Evolutionary conservation across 2,113 vertebrate genomes (phyloP).

Genomic region (Phylloscopus trochilus): DNA sequence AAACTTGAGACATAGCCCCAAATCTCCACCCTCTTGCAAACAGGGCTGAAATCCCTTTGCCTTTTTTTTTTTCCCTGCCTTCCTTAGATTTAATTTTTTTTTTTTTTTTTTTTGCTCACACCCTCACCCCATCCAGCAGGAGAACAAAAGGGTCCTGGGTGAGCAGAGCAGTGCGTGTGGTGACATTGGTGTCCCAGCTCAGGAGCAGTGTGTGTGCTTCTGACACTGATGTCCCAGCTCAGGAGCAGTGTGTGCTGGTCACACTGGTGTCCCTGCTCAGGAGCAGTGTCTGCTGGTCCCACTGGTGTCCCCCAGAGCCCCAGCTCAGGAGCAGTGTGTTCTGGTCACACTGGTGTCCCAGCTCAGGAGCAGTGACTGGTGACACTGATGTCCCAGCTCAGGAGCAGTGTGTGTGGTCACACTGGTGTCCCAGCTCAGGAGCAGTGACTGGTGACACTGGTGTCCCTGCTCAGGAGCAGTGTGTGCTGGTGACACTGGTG

Average conservation of each 20-base stretch:
- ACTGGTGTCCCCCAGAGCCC: too few species aligned
- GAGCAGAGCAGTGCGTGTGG: too few species aligned
- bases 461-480: too few species aligned
- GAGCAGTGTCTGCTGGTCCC: background rate
- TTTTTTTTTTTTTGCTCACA: background rate
- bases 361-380: too few species aligned
- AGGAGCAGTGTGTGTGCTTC: background rate
- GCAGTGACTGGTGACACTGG: too few species aligned
- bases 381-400: too few species aligned
- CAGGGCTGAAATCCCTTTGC: background rate
- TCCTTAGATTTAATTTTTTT: background rate
- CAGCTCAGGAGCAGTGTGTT: too few species aligned
- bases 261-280: too few species aligned
- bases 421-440: too few species aligned
- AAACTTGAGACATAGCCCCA: background rate
- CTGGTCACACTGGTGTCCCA: too few species aligned
- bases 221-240: background rate
- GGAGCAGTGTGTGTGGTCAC: too few species aligned
- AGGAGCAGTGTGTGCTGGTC: background rate
- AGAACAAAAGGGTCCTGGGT: background rate
- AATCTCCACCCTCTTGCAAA: background rate
- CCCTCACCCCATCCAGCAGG: background rate
- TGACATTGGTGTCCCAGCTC: background rate
- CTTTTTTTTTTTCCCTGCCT: background rate
- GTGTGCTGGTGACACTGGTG: too few species aligned